These are phyloP conservation scores for Melierax canorus DNA, from an alignment of 2,113 vertebrate species.

Conservation along the genomic window DNA sequence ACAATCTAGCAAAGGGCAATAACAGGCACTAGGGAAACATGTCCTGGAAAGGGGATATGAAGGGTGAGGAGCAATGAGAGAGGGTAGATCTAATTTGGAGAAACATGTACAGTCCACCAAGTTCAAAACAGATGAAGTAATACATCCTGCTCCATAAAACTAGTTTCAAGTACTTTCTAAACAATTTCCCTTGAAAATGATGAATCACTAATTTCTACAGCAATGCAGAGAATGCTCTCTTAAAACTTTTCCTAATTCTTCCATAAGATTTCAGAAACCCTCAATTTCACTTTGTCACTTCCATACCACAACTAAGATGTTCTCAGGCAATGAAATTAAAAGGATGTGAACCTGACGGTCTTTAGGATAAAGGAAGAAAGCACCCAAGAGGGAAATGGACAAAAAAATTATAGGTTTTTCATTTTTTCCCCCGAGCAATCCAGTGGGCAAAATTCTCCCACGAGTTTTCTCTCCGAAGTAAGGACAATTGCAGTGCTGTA, in stretches of 20 bases:
- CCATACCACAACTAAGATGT: background rate
- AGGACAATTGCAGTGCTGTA: background rate
- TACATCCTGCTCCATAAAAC: background rate
- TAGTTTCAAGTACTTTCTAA: background rate
- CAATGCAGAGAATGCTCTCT: background rate
- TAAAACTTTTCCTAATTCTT: background rate
- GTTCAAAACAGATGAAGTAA: background rate
- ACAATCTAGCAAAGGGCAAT: background rate
- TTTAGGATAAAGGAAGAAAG: background rate
- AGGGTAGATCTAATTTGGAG: background rate
- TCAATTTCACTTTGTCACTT: background rate
- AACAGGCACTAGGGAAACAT: background rate
- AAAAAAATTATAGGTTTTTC: background rate
- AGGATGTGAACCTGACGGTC: background rate
- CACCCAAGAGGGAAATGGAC: background rate
- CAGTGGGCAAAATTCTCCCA: background rate
- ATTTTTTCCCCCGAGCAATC: background rate
- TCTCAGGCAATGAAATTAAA: background rate
- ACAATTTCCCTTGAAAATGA: background rate
- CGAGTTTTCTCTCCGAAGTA: background rate
- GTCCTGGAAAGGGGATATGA: background rate
- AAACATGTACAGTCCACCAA: background rate
- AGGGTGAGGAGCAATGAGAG: background rate
- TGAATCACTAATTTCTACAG: background rate
- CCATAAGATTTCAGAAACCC: background rate